Evolutionary conservation across 64 coral and sea anemone species (phyloP), one percentile per base, ranked within the genome.

Genomic region (Stichodactyla mertensii): DNA sequence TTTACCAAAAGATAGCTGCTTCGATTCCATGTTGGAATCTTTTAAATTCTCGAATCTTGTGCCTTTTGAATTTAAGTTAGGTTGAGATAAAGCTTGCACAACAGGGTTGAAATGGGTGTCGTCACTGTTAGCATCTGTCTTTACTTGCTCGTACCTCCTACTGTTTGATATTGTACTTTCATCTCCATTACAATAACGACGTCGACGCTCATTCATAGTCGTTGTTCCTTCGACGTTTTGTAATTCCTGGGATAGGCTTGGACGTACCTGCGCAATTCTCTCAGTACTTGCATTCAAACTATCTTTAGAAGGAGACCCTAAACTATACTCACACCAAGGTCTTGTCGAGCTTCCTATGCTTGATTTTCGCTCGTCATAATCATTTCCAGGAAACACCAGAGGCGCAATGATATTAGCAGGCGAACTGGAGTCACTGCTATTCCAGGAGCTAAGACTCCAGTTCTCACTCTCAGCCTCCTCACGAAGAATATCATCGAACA

Each of bases 361-460:
- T 1, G 77, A 82, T 55, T 64, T 66, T 13, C 45, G 6, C 61
- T 85, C 77, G 5, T 86, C 77, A 16, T 86, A 58, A 55, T 54
- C 18, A 19, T 93, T 82, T 16, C 55, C 86, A 14, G 61, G 36
- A 24, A 87, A 84, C 51, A 82, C 90, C 0, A 91, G 94, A 7
- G 91, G 94, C 36, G 88, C 84, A 85, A 97, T 85, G 82, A 92
- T 85, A 6, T 92, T 79, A 26, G 89, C 91, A 11, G 69, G 70
- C 52, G 84, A 71, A 27, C 88, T 87, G 31, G 91, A 92, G 59
- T 92, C 92, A 70, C 91, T 92, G 78, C 94, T 97, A 57, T 97
- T 97, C 94, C 94, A 97, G 1, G 94, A 97, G 24, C 87, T 97
- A 31, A 97, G 92, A 55, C 94, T 97, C 94, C 94, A 97, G 36